Percentiles rank a stretch among this genome's conserved stretches.
Evolutionary conservation across 2,113 vertebrate species (phyloP).

Genomic region (Pitta sordida): DNA sequence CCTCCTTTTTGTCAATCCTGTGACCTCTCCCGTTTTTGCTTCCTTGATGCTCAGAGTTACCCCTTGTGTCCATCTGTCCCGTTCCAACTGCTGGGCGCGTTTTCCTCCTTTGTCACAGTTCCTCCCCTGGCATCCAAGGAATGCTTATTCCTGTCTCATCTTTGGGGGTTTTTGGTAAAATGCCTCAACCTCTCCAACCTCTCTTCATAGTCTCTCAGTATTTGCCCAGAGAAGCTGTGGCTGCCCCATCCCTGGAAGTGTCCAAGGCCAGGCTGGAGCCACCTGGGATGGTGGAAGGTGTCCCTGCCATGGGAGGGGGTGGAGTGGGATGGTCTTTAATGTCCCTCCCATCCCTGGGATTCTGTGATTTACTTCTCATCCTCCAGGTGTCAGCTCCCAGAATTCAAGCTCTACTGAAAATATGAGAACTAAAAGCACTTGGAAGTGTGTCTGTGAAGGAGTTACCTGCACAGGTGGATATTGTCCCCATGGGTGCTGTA

Average conservation of each 20-base stretch:
- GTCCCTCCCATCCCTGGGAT: background rate
- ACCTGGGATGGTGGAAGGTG: background rate
- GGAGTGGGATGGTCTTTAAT: background rate
- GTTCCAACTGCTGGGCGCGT: background rate
- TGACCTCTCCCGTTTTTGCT: background rate
- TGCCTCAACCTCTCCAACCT: fast-evolving
- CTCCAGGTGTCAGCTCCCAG: background rate
- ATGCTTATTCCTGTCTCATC: background rate
- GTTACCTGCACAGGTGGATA: fast-evolving
- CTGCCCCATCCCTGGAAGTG: background rate
- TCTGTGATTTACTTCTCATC: background rate
- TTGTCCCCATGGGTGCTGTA: fast-evolving
- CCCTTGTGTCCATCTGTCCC: fast-evolving
- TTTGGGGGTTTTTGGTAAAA: background rate
- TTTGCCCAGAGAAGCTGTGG: background rate
- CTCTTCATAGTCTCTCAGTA: background rate
- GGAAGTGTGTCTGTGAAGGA: background rate
- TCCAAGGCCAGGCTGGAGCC: background rate
- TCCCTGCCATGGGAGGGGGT: background rate
- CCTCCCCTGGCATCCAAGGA: fast-evolving
- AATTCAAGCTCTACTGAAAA: background rate
- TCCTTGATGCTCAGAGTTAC: background rate
- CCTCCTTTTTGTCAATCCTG: background rate
- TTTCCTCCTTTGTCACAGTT: background rate
- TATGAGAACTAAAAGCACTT: fast-evolving